A percentile compares a stretch with the other conserved stretches of the same genome.
These are phyloP conservation scores for Aplidium turbinatum DNA, from an alignment of 23 tunicate species.

Conservation along the genomic window DNA sequence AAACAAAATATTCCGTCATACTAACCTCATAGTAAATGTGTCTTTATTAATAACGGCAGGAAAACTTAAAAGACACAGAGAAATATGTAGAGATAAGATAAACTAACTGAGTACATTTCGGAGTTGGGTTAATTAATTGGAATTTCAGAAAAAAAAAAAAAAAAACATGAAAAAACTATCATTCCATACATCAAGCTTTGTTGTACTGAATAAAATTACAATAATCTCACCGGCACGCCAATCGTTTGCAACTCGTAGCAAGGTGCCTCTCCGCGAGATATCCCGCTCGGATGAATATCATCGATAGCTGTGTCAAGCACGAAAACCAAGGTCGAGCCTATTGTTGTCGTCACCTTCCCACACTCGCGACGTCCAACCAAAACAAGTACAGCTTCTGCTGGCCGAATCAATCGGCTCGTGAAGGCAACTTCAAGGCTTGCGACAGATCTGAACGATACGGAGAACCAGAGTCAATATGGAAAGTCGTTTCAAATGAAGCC, in stretches of 20 bases:
- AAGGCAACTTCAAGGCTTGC: constrained; percentile 69
- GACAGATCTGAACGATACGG: constrained; percentile 52
- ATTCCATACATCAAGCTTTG: background rate
- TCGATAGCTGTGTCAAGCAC: constrained; percentile 58
- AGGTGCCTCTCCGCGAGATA: constrained; percentile 46
- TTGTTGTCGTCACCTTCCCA: constrained; percentile 11
- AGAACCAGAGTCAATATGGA: too few species aligned
- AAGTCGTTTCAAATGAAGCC: too few species aligned
- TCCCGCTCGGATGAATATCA: constrained; percentile 53
- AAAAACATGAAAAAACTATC: background rate
- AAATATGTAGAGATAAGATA: too few species aligned
- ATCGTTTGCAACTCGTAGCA: constrained; percentile 74
- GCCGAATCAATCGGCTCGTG: constrained; percentile 78
- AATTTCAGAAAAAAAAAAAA: background rate
- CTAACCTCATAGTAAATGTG: too few species aligned
- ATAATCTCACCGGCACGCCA: constrained; percentile 61
- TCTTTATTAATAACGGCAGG: too few species aligned
- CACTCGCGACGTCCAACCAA: constrained; percentile 57
- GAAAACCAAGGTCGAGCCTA: constrained; percentile 87
- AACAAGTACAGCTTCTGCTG: constrained; percentile 80
- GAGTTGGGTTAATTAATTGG: too few species aligned
- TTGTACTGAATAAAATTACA: too few species aligned
- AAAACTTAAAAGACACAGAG: background rate
- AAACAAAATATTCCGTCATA: too few species aligned
- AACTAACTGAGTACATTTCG: too few species aligned